phyloP scores from a whole-genome alignment of 2,113 vertebrate genomes.

The Perognathus longimembris region DNA sequence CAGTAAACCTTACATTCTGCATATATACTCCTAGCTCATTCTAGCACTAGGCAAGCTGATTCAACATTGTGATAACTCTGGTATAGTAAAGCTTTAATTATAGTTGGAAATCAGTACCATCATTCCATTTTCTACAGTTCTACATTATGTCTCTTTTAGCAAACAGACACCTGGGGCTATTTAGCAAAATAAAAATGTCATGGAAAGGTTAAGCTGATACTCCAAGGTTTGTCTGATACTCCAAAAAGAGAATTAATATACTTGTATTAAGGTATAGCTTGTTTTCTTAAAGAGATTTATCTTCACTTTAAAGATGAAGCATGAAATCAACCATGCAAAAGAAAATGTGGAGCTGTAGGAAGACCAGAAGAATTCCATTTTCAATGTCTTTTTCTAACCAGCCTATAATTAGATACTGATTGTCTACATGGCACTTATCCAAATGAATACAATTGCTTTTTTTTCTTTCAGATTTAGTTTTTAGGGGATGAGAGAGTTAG shows the following conservation, averaged over 20 bases:
- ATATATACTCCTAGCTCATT: background rate
- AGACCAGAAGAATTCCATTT: conserved; percentile 83
- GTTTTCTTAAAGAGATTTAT: conserved; percentile 73
- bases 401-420: conserved; percentile 82
- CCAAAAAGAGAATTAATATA: conserved; percentile 77
- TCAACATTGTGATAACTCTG: conserved; percentile 72
- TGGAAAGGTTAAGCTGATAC: conserved; percentile 80
- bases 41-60: conserved; percentile 62
- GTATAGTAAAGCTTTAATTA: conserved; percentile 77
- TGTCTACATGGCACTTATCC: too few relatives aligned
- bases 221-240: too few relatives aligned
- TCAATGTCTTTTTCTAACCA: conserved; percentile 82
- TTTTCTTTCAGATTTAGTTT: conserved; percentile 58
- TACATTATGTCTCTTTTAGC: conserved; percentile 73
- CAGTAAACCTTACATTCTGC: background rate
- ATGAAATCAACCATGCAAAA: conserved; percentile 81
- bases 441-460: too few relatives aligned
- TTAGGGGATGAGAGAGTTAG: conserved; percentile 6
- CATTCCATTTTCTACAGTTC: conserved; percentile 75
- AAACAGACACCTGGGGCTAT: conserved; percentile 80
- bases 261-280: conserved; percentile 71
- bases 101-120: conserved; percentile 80
- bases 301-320: conserved; percentile 79
- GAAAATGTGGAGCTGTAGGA: conserved; percentile 65
- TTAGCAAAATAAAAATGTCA: conserved; percentile 80